A percentile compares a stretch with the other conserved stretches of the same genome.
These are phyloP conservation scores for Psococerastis gibbosa DNA, from an alignment of 2,888 invertebrate species.

Conservation along the genomic window DNA sequence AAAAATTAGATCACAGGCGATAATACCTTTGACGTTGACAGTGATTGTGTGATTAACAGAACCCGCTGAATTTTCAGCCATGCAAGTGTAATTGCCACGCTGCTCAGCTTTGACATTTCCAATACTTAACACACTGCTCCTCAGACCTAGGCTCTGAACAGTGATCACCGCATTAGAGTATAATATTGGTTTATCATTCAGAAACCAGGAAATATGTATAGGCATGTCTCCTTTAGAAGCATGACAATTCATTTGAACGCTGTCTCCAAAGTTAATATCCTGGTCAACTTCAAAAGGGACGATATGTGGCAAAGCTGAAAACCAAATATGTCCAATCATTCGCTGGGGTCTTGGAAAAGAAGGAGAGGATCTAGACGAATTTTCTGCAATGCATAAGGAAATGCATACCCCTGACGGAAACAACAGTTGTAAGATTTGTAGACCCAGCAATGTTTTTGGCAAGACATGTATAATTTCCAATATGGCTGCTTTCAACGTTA, in stretches of 20 bases:
- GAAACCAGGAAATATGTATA: slow-evolving; percentile 44
- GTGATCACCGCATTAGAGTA: slow-evolving; percentile 33
- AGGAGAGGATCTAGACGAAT: slow-evolving; percentile 7
- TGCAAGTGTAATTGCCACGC: slow-evolving; percentile 26
- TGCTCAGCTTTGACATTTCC: slow-evolving; percentile 18
- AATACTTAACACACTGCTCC: slow-evolving; percentile 19
- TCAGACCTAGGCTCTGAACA: slow-evolving; percentile 34
- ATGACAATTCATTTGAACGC: slow-evolving; percentile 12
- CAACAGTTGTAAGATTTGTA: slow-evolving; percentile 44
- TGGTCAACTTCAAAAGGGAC: slow-evolving; percentile 39
- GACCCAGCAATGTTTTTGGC: slow-evolving; percentile 38
- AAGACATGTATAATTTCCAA: slow-evolving; percentile 26
- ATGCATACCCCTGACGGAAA: slow-evolving; percentile 48
- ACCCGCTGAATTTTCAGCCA: slow-evolving; percentile 29
- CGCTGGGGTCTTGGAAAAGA: too few relatives aligned
- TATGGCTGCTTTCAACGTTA: slow-evolving; percentile 20
- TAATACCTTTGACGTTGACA: slow-evolving; percentile 57
- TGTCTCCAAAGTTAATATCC: slow-evolving; percentile 31
- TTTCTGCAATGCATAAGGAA: too few relatives aligned
- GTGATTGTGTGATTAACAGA: slow-evolving; percentile 41
- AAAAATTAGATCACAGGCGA: too few relatives aligned
- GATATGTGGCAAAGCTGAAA: slow-evolving; percentile 20
- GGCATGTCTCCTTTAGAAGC: slow-evolving; percentile 40
- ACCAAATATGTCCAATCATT: too few relatives aligned
- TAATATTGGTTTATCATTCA: slow-evolving; percentile 28